Base-by-base conservation (phyloP, 2,113 vertebrate genomes). In the Macquaria ambigua region DNA sequence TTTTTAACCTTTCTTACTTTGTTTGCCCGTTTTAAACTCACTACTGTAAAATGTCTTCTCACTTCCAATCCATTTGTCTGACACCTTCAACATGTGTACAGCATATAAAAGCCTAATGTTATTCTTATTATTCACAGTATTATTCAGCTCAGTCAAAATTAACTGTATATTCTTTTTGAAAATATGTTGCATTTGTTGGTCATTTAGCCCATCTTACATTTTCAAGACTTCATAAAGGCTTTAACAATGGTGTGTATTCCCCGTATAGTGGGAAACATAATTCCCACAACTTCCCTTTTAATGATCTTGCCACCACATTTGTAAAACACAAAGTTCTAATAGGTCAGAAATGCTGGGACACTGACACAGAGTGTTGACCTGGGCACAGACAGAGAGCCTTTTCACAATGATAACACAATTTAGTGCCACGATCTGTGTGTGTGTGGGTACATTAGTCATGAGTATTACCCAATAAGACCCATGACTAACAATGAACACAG, bases 401-500 rank as follows among this genome's bases (percentile, higher is more conserved):
- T 63, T 89, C 71, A 79, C 67, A 28, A 21, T 43, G 52, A 77
- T 87, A 88, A 73, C 74, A 69, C 23, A 68, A 63, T 87, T 84
- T 79, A 68, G 16, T 43, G 61, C 58, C 68, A 53, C 7, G 10
- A 53, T 75, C 25, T 77, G 67, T 72, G 39, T 71, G 48, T 74
- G 25, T 76, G 81, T 79, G 85, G 66, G 61, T 68, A 68, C 43
- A 82, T 90, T 84, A 90, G 89, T 89, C 87, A 90, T 78, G 87
- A 68, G 87, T 78, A 71, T 87, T 72, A 83, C 61, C 82, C 74
- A 74, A 77, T 73, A 70, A 90, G 77, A 85, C 25, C 72, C 55
- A 74, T 91, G 90, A 87, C 89, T 92, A 88, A 88, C 83, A 83
- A 63, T 70, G 66, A 89, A 72, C 71, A 81, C 64, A 48, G 68